Percentiles rank a stretch among this genome's conserved stretches.
Conservation (phyloP, 2,797 vertebrate genomes). For the Ceyx erithaca region DNA sequence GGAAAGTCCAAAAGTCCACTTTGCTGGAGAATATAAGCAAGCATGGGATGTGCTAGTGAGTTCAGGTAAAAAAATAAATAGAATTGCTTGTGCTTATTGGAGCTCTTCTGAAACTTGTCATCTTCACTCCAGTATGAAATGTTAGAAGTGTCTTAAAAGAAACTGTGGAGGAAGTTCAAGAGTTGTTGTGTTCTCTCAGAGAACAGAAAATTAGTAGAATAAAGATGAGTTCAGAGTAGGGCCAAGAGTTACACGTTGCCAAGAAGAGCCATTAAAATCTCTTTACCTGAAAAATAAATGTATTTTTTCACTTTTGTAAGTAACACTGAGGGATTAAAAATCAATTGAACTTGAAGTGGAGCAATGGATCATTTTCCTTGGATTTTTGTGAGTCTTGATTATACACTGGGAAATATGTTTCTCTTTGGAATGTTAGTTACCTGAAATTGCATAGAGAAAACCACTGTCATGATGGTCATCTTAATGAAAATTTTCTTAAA, state of each 20-base stretch:
- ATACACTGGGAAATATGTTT: background rate
- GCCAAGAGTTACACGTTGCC: background rate
- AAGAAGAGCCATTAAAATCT: background rate
- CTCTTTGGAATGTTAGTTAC: background rate
- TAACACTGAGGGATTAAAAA: background rate
- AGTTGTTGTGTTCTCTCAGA: background rate
- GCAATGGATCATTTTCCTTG: background rate
- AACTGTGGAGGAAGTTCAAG: background rate
- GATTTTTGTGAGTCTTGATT: background rate
- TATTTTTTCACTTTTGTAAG: background rate
- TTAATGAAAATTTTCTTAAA: background rate
- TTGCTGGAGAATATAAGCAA: background rate
- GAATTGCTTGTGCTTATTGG: background rate
- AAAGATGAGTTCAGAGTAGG: background rate
- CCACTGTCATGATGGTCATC: background rate
- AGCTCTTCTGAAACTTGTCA: background rate
- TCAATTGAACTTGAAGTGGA: background rate
- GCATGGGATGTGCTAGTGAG: background rate
- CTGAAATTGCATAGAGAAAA: background rate
- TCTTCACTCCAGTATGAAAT: background rate
- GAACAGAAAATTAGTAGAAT: background rate
- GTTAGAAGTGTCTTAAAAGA: background rate
- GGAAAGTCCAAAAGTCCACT: background rate
- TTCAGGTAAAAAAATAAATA: background rate
- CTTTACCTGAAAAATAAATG: background rate